phyloP scores from a whole-genome alignment of 2,888 invertebrate genomes.

The Hypolimnas misippus region DNA sequence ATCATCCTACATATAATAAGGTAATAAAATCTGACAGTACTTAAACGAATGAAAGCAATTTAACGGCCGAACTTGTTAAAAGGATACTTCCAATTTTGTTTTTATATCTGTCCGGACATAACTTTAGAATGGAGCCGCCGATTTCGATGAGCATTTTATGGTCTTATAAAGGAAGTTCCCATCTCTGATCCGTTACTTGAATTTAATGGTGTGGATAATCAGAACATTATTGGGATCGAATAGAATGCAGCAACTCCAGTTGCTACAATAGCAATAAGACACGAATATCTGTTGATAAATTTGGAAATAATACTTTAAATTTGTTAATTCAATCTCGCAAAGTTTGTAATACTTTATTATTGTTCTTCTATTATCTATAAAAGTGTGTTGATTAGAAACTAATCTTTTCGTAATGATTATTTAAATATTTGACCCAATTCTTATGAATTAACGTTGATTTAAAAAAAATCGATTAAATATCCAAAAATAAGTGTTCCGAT shows the following conservation, averaged over 20 bases:
- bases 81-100: constrained; percentile 44
- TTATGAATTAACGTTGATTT: no score
- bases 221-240: constrained; percentile 20
- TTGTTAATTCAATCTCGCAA: no score
- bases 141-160: constrained; percentile 45
- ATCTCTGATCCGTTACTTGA: constrained; percentile 22
- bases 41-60: constrained; percentile 24
- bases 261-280: background rate
- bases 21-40: constrained; percentile 3
- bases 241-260: constrained; percentile 6
- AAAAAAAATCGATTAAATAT: no score
- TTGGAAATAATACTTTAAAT: no score
- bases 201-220: constrained; percentile 30
- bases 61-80: constrained; percentile 37
- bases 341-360: no score
- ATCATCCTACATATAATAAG: background rate
- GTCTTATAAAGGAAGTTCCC: constrained; percentile 41
- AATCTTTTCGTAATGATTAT: no score
- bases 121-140: constrained; percentile 46
- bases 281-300: background rate
- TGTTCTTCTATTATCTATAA: no score
- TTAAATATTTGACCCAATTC: no score
- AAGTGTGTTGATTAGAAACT: no score
- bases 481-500: no score
- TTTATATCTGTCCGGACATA: constrained; percentile 46